Percentiles rank a stretch among this genome's conserved stretches.
phyloP scores from a whole-genome alignment of 2,113 vertebrate genomes.

The Canis aureus region DNA sequence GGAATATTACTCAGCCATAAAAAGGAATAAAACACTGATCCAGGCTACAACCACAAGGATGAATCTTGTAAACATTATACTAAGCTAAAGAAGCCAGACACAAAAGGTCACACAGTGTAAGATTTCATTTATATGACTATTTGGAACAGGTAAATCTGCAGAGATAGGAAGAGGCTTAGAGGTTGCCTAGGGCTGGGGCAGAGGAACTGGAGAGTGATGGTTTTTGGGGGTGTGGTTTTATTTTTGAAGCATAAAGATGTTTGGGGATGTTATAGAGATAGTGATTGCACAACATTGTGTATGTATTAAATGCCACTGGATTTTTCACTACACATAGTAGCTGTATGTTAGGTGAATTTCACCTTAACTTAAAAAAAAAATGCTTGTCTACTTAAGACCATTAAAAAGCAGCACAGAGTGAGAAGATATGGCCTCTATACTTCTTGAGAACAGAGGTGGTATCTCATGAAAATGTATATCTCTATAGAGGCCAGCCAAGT shows the following conservation, averaged over 20 bases:
- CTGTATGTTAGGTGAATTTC: not conserved
- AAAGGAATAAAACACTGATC: not conserved
- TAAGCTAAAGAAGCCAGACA: not conserved
- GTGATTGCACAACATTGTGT: not conserved
- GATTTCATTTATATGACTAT: not conserved
- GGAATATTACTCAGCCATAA: not conserved
- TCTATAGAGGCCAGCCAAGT: not conserved
- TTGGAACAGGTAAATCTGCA: not conserved
- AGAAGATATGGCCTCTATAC: not conserved
- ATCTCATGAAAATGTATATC: not conserved
- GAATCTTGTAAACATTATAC: not conserved
- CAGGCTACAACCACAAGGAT: not conserved
- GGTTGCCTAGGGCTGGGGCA: not conserved
- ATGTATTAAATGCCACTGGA: not conserved
- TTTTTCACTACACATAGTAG: not conserved
- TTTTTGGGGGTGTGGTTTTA: not conserved
- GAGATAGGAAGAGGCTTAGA: not conserved
- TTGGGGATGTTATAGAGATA: not conserved
- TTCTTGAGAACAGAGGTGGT: not conserved
- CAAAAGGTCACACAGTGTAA: not conserved
- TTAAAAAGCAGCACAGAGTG: not conserved
- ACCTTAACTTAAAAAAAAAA: not conserved
- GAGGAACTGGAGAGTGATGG: accelerated
- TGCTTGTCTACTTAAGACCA: not conserved
- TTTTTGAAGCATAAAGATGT: not conserved